Evolutionary conservation across 2,888 invertebrate species (phyloP), one percentile per base, ranked within the genome.

Genomic region (Cecidostiba fungosa): DNA sequence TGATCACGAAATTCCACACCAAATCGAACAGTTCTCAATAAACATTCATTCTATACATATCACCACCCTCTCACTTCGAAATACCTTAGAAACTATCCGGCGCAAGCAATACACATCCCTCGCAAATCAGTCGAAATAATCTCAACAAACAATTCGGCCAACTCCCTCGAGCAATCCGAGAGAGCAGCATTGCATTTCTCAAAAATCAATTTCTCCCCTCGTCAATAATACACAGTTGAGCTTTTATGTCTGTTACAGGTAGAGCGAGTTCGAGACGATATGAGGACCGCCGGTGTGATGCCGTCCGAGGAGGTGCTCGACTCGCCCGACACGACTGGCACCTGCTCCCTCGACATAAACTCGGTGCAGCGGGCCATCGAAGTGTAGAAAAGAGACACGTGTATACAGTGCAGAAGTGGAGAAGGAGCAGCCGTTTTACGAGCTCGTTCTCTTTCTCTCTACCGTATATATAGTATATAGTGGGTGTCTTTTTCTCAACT

Each of bases 291-390:
- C 78, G 95, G 96, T 5, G 94, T 94, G 72, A 94, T 94, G 88
- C 95, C 96, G 10, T 93, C 93, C 79, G 95, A 95, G 89, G 95
- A 95, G 88, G 95, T 95, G 88, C 94, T 95, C 0, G 95, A 95
- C 90, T 95, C 95, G 0, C 94, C 95, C 6, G 94, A 92, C 84
- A 94, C 95, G 90, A 95, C 94, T 89, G 95, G 95, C 93, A 94
- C 96, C 94, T 94, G 96, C 94, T 93, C 97, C 94, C 89, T 93
- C 86, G 92, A 93, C 88, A 90, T 93, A 85, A 93, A 91, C 84
- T 89, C 92, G 50, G 91, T 92, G 80, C 92, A 91, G 72, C 90
- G 92, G 26, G 73, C 85, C 77, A 82, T 85, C 73, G 87, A 87
- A 12, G 80, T 87, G 80, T 87, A 83, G 85, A 82, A 43, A 72